Evolutionary conservation across 2,797 vertebrate genomes (phyloP).

Genomic region (Amblyraja radiata): DNA sequence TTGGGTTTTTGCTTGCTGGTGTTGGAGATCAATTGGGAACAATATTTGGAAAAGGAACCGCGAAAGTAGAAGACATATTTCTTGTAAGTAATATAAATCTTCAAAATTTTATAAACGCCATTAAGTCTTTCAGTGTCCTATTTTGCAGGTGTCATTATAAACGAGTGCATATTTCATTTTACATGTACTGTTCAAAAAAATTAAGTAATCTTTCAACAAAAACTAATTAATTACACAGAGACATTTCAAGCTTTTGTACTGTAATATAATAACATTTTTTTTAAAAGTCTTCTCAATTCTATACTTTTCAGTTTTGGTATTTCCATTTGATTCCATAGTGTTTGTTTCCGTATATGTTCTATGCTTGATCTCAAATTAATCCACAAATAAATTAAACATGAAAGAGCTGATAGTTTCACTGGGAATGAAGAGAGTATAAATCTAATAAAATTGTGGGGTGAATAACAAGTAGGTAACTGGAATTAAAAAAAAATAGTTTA

Average conservation of each 20-base stretch:
- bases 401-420: neutral
- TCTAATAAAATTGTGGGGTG: neutral
- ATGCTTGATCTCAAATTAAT: neutral
- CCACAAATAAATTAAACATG: neutral
- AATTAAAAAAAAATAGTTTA: neutral
- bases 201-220: neutral
- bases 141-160: neutral
- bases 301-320: neutral
- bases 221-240: neutral
- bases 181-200: neutral
- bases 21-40: conserved; percentile 95
- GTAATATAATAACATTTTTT: neutral
- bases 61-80: conserved; percentile 92
- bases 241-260: neutral
- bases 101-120: neutral
- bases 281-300: neutral
- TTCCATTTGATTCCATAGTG: neutral
- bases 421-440: neutral
- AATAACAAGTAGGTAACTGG: neutral
- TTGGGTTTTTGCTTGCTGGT: conserved; percentile 91
- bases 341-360: neutral
- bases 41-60: conserved; percentile 93
- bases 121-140: neutral
- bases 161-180: neutral
- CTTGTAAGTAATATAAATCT: conserved; percentile 68